phyloP scores from a whole-genome alignment of 1,140 invertebrate species.

The Pemphigus obesinymphae region DNA sequence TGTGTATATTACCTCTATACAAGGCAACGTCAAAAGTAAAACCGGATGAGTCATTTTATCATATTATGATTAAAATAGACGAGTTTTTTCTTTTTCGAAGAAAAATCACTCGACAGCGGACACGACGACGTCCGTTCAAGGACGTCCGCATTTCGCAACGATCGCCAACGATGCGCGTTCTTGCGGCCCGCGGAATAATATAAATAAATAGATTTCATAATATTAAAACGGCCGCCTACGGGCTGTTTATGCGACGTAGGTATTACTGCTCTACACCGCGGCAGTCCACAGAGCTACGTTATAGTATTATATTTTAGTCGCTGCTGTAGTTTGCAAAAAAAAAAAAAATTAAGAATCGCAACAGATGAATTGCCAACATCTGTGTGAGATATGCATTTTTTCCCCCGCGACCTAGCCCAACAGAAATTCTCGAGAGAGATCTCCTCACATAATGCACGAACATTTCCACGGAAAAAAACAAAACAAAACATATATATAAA shows the following conservation, averaged over 20 bases:
- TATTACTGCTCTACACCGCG: too few species aligned
- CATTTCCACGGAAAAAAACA: neutral
- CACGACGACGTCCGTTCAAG: neutral
- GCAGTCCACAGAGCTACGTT: too few species aligned
- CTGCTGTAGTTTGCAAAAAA: neutral
- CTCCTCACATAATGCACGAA: neutral
- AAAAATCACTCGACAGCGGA: slow-evolving; percentile 7
- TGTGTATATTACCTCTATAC: neutral
- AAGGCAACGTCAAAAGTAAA: neutral
- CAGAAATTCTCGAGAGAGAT: slow-evolving; percentile 18
- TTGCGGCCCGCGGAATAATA: neutral
- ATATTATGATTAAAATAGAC: neutral
- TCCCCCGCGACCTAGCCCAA: slow-evolving; percentile 27
- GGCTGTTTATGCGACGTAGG: too few species aligned
- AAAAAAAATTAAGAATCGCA: neutral
- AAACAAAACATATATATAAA: neutral
- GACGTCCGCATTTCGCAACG: slow-evolving; percentile 7
- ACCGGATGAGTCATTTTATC: neutral
- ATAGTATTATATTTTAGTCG: neutral
- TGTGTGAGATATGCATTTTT: neutral
- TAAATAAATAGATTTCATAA: neutral
- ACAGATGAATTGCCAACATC: neutral
- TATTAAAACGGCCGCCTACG: neutral
- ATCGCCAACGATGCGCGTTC: neutral
- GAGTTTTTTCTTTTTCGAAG: neutral